phyloP scores from a whole-genome alignment of 2,888 invertebrate species.

The Cremastinae sp. region DNA sequence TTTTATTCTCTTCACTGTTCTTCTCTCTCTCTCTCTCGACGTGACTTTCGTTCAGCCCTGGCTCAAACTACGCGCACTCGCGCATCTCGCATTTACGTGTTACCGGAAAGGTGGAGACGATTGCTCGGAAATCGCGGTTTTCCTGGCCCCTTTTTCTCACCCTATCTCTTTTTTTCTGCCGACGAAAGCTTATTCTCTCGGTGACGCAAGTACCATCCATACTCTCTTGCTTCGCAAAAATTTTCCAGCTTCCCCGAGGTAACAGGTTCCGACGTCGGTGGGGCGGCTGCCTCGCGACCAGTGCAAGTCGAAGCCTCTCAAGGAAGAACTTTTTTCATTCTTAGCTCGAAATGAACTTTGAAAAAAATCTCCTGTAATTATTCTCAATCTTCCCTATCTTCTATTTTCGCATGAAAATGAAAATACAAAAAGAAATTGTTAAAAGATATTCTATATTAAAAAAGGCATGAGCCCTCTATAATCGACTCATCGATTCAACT shows the following conservation, averaged over 20 bases:
- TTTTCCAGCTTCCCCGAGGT: conserved; percentile 27
- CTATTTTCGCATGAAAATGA: conserved; percentile 17
- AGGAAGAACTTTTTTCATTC: not conserved
- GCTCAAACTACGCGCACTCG: conserved; percentile 13
- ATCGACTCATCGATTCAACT: too few species aligned
- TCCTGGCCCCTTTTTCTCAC: conserved; percentile 6
- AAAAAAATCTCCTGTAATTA: conserved; percentile 22
- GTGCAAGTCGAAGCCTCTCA: conserved; percentile 38
- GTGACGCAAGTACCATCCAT: conserved; percentile 10
- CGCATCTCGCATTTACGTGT: conserved; percentile 36
- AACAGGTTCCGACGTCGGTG: not conserved
- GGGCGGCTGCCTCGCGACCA: conserved; percentile 2
- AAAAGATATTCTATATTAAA: too few species aligned
- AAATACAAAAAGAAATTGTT: too few species aligned
- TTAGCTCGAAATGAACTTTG: conserved; percentile 18
- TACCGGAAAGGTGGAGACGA: conserved; percentile 6
- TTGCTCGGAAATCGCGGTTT: conserved; percentile 26
- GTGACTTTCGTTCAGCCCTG: conserved; percentile 31
- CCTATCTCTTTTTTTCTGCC: not conserved
- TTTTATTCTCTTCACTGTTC: not conserved
- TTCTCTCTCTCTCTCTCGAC: not conserved
- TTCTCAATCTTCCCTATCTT: conserved; percentile 19
- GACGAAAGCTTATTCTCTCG: conserved; percentile 6
- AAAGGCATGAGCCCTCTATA: too few species aligned
- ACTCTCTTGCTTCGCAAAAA: conserved; percentile 10